Conservation (phyloP, 1,140 invertebrate species). For the Papilio dardanus region DNA sequence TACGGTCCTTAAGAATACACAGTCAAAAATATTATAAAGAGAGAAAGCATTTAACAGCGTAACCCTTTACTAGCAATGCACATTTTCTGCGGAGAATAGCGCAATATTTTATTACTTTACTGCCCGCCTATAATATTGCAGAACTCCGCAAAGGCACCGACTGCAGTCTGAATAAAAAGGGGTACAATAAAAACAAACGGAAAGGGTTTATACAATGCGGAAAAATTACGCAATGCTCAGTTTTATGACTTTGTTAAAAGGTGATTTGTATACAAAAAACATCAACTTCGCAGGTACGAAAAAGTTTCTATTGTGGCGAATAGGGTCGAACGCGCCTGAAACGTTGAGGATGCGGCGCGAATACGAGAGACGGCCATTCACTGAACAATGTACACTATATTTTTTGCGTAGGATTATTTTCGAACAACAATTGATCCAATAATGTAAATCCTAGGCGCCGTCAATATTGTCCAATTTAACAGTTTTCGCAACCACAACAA, state of each 20-base stretch:
- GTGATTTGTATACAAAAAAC: constrained; percentile 49
- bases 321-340: constrained; percentile 43
- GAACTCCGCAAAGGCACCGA: constrained; percentile 75
- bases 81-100: constrained; percentile 74
- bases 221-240: constrained; percentile 77
- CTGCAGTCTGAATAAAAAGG: constrained; percentile 60
- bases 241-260: constrained; percentile 65
- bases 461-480: constrained; percentile 45
- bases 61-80: constrained; percentile 70
- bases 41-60: constrained; percentile 57
- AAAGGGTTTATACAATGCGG: constrained; percentile 80
- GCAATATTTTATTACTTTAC: constrained; percentile 80
- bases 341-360: constrained; percentile 48
- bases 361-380: constrained; percentile 62
- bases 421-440: constrained; percentile 52
- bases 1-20: constrained; percentile 55
- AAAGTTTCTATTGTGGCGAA: constrained; percentile 49
- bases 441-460: constrained; percentile 54
- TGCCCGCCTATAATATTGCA: constrained; percentile 67
- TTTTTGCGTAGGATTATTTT: constrained; percentile 53
- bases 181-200: constrained; percentile 76
- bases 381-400: constrained; percentile 64
- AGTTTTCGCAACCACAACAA: constrained; percentile 41
- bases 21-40: constrained; percentile 62
- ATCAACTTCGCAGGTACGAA: constrained; percentile 73